phyloP scores from a whole-genome alignment of 2,888 invertebrate genomes.

The Melanotus villosus region DNA sequence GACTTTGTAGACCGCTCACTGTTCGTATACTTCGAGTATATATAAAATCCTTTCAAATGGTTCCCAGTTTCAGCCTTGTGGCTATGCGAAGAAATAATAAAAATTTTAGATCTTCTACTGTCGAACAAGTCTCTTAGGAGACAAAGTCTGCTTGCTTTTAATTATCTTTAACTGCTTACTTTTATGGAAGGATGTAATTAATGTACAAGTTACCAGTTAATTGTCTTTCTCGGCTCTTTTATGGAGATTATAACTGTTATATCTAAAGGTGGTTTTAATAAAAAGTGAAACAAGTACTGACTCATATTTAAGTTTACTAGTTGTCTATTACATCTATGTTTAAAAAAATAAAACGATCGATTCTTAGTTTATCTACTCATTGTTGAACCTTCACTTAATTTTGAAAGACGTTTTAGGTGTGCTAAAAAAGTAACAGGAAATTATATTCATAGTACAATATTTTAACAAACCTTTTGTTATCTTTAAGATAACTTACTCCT shows the following conservation, averaged over 20 bases:
- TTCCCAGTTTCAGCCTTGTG: not conserved
- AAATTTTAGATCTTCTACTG: constrained; percentile 12
- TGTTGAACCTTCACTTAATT: no score
- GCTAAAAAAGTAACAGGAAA: no score
- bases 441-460: no score
- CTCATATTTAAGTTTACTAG: not conserved
- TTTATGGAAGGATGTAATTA: constrained; percentile 36
- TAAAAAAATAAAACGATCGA: no score
- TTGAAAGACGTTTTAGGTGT: no score
- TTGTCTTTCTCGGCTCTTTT: constrained; percentile 37
- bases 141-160: constrained; percentile 27
- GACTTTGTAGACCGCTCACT: not conserved
- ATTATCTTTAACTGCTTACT: constrained; percentile 29
- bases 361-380: no score
- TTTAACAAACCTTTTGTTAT: no score
- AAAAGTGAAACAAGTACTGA: constrained; percentile 1
- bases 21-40: not conserved
- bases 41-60: constrained; percentile 2
- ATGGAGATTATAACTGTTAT: constrained; percentile 21
- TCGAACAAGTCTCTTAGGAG: constrained; percentile 4
- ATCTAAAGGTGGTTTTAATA: constrained; percentile 16
- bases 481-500: no score
- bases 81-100: not conserved
- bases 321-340: no score
- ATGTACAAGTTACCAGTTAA: constrained; percentile 36